Conservation (phyloP, 2,888 invertebrate species). For the Malacosoma neustria region DNA sequence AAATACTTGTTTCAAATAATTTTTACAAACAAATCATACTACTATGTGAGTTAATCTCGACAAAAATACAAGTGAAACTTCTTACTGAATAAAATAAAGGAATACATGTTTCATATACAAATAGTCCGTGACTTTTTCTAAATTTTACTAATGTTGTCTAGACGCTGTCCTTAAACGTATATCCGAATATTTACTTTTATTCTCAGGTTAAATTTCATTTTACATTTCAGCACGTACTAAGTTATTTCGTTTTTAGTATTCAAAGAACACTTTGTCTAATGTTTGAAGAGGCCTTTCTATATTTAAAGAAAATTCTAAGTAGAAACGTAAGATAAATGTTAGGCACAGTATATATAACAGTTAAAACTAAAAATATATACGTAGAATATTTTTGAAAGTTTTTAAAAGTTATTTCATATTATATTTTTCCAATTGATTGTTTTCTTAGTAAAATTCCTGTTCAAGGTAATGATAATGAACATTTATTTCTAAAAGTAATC, state of each 20-base stretch:
- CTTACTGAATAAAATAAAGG: no score
- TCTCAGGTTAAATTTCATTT: background rate
- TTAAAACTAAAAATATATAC: no score
- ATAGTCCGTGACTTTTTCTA: constrained; percentile 9
- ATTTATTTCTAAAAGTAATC: no score
- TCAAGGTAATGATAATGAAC: no score
- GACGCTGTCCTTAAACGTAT: constrained; percentile 6
- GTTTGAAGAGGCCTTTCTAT: background rate
- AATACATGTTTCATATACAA: no score
- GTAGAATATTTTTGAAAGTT: background rate
- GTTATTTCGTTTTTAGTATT: background rate
- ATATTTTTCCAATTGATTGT: no score
- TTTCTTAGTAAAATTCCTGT: no score
- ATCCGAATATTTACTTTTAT: constrained; percentile 2
- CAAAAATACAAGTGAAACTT: no score
- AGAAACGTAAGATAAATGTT: constrained; percentile 1
- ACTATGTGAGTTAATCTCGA: no score
- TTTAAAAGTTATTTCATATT: no score
- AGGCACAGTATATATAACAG: background rate
- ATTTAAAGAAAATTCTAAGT: constrained; percentile 1
- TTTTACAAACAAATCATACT: no score
- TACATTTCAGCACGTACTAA: background rate
- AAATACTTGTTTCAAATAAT: no score
- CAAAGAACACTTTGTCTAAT: background rate
- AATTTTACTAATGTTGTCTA: constrained; percentile 14